A percentile compares a stretch with the other conserved stretches of the same genome.
These are phyloP conservation scores for Spodoptera frugiperda DNA, from an alignment of 1,140 invertebrate species.

Conservation along the genomic window DNA sequence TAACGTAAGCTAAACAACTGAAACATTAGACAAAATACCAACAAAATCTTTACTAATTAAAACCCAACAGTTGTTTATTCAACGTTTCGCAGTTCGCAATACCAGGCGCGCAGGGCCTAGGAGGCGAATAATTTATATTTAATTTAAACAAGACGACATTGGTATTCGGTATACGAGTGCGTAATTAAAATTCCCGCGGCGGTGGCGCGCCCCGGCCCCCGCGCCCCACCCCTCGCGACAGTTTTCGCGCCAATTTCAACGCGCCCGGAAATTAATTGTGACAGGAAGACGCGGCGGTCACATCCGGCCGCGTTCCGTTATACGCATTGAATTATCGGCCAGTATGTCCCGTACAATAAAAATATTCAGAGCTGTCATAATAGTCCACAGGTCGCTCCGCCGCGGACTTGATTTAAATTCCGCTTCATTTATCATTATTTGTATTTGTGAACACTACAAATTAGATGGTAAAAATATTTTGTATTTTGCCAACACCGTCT, in stretches of 20 bases:
- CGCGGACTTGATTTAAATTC: conserved; percentile 20
- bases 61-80: conserved; percentile 73
- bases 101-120: conserved; percentile 77
- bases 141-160: conserved; percentile 86
- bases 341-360: conserved; percentile 49
- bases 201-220: conserved; percentile 60
- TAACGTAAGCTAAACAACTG: conserved; percentile 38
- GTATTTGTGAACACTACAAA: conserved; percentile 5
- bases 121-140: conserved; percentile 85
- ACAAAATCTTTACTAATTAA: conserved; percentile 70
- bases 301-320: conserved; percentile 82
- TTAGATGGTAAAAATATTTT: conserved; percentile 1
- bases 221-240: conserved; percentile 70
- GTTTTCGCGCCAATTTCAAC: conserved; percentile 86
- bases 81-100: conserved; percentile 76
- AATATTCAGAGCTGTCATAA: conserved; percentile 47
- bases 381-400: conserved; percentile 24
- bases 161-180: conserved; percentile 85
- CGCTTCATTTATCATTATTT: conserved; percentile 15
- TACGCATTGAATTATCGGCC: conserved; percentile 67
- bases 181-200: conserved; percentile 86
- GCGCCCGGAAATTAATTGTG: conserved; percentile 86
- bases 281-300: conserved; percentile 84
- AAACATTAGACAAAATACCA: conserved; percentile 50
- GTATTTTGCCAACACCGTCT: conserved; percentile 18